phyloP scores from a whole-genome alignment of 2,113 vertebrate genomes.

The Garra rufa region DNA sequence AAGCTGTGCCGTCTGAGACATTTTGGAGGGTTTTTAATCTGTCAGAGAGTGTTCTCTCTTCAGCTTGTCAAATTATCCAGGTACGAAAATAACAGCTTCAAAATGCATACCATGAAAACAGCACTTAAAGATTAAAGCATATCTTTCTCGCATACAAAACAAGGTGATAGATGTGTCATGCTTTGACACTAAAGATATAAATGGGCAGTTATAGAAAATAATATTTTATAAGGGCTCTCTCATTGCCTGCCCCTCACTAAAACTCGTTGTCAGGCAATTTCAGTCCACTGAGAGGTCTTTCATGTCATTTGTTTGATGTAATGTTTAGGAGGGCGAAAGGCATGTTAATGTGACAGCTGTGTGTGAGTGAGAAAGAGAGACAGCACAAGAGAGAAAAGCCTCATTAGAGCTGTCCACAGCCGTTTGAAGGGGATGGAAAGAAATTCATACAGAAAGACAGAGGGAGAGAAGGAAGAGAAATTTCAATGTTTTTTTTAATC shows the following conservation, averaged over 20 bases:
- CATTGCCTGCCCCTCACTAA: not conserved
- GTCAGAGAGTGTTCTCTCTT: slow-evolving; percentile 8
- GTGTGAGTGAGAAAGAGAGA: slow-evolving; percentile 31
- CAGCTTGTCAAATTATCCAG: not conserved
- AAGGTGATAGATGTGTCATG: slow-evolving; percentile 16
- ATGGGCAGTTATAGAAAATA: slow-evolving; percentile 25
- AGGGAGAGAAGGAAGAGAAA: not conserved
- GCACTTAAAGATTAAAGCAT: not conserved
- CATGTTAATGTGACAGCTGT: slow-evolving; percentile 49
- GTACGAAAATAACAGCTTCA: not conserved
- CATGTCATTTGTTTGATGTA: slow-evolving; percentile 51
- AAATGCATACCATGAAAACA: not conserved
- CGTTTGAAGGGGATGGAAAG: slow-evolving; percentile 21
- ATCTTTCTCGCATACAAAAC: not conserved
- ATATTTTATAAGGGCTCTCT: slow-evolving; percentile 1
- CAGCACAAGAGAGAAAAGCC: slow-evolving; percentile 23
- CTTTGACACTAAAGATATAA: slow-evolving; percentile 19
- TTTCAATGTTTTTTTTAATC: slow-evolving; percentile 5
- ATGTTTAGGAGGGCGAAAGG: slow-evolving; percentile 36
- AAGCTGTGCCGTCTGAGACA: not conserved
- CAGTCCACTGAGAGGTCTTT: slow-evolving; percentile 36
- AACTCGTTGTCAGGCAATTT: slow-evolving; percentile 18
- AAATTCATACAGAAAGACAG: not conserved
- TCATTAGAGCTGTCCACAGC: slow-evolving; percentile 42
- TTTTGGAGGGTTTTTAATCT: slow-evolving; percentile 17